Base-by-base conservation (phyloP, 2,113 vertebrate species). In the Serilophus lunatus region DNA sequence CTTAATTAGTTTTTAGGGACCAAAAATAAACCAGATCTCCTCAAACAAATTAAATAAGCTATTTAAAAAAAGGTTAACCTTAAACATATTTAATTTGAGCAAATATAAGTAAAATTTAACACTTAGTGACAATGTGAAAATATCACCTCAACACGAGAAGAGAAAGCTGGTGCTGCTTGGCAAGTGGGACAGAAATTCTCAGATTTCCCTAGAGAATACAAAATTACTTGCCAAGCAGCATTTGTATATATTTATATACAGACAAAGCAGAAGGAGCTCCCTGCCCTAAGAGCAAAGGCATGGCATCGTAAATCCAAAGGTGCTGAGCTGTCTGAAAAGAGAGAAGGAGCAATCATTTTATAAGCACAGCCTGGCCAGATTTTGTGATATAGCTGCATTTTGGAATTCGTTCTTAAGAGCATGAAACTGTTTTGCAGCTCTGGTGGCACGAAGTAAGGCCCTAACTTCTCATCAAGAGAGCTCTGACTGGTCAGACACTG, bases 1-100 rank as follows among this genome's bases (percentile, higher is more conserved):
- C 49, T 92, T 95, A 95, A 93, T 95, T 94, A 94, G 82, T 47
- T 91, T 95, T 95, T 90, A 90, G 85, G 22, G 29, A 91, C 87
- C 40, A 40, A 82, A 95, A 94, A 94, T 82, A 95, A 92, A 91
- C 18, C 66, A 92, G 42, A 87, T 65, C 61, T 85, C 63, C 50
- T 91, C 31, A 91, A 90, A 95, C 45, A 91, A 93, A 91, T 91
- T 89, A 84, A 95, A 91, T 56, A 82, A 92, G 45, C 19, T 74
- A 85, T 45, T 76, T 75, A 3, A 72, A 90, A 88, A 85, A 92
- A 89, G 38, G 74, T 95, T 96, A 91, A 88, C 75, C 81, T 91
- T 93, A 94, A 92, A 53, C 57, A 72, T 79, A 92, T 76, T 85
- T 90, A 88, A 94, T 93, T 90, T 86, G 82, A 75, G 79, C 54